Evolutionary conservation across 2,888 invertebrate species (phyloP).

Genomic region (Octodonta nipae): DNA sequence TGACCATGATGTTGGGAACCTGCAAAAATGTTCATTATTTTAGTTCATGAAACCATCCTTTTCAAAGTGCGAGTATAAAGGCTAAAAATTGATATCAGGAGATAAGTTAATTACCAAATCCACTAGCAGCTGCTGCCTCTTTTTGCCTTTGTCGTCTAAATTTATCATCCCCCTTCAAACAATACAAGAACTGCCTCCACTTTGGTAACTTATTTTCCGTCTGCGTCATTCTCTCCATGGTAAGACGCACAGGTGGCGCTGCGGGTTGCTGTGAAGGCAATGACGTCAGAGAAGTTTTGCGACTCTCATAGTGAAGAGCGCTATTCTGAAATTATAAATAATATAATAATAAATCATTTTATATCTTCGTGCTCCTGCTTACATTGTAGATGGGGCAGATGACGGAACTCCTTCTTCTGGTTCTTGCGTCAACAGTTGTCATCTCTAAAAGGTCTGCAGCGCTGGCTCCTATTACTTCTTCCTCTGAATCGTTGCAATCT

Average conservation of each 20-base stretch:
- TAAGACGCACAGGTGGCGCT: slow-evolving; percentile 40
- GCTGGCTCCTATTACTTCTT: slow-evolving; percentile 38
- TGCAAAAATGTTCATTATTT: not conserved
- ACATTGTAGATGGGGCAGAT: slow-evolving; percentile 54
- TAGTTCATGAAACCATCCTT: too few relatives aligned
- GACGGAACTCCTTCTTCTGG: slow-evolving; percentile 43
- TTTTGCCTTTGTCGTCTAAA: slow-evolving; percentile 60
- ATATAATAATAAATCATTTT: not conserved
- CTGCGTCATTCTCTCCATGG: slow-evolving; percentile 73
- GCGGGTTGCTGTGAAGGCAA: slow-evolving; percentile 10
- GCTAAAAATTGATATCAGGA: too few relatives aligned
- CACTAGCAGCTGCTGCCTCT: slow-evolving; percentile 49
- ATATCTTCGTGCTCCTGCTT: slow-evolving; percentile 15
- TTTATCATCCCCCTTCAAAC: slow-evolving; percentile 63
- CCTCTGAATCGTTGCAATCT: slow-evolving; percentile 47
- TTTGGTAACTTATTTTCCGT: slow-evolving; percentile 62
- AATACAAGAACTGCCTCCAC: slow-evolving; percentile 69
- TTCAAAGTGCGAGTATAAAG: too few relatives aligned
- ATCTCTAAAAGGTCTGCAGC: slow-evolving; percentile 26
- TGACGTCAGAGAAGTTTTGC: slow-evolving; percentile 24
- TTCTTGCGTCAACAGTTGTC: slow-evolving; percentile 19
- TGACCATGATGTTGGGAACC: slow-evolving; percentile 21
- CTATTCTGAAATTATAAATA: slow-evolving; percentile 31
- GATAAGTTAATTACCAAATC: slow-evolving; percentile 10
- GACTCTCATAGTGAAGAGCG: slow-evolving; percentile 31